phyloP scores from a whole-genome alignment of 1,140 invertebrate species.

The Tetramorium parvispinum region DNA sequence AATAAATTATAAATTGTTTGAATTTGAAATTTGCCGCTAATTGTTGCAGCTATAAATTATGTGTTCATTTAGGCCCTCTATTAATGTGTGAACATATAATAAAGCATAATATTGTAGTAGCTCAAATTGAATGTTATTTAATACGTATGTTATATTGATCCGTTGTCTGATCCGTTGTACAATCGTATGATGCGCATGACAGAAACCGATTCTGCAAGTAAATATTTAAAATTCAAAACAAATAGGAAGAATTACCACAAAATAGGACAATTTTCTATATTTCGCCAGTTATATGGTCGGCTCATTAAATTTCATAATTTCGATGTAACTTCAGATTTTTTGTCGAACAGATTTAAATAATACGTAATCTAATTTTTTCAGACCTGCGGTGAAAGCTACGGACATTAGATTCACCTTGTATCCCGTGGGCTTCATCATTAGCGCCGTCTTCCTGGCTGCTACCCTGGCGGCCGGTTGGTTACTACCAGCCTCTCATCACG shows the following conservation, averaged over 20 bases:
- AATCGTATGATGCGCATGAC: background rate
- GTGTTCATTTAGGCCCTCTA: conserved; percentile 12
- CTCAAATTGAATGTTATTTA: conserved; percentile 28
- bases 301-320: background rate
- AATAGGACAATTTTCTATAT: background rate
- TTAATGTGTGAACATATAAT: background rate
- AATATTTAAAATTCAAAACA: conserved; percentile 16
- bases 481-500: conserved; percentile 92
- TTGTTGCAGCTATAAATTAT: conserved; percentile 33
- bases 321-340: background rate
- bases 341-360: background rate
- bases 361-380: conserved; percentile 64
- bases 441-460: conserved; percentile 91
- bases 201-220: background rate
- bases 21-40: background rate
- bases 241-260: background rate
- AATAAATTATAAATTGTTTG: conserved; percentile 21
- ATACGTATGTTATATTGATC: background rate
- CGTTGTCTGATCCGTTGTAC: background rate
- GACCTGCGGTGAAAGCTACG: conserved; percentile 74
- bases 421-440: conserved; percentile 91
- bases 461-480: conserved; percentile 91
- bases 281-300: background rate
- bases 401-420: conserved; percentile 89
- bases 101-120: conserved; percentile 8